These are phyloP conservation scores for Enteromius paludinosus DNA, from an alignment of 2,797 vertebrate species.

Conservation along the genomic window DNA sequence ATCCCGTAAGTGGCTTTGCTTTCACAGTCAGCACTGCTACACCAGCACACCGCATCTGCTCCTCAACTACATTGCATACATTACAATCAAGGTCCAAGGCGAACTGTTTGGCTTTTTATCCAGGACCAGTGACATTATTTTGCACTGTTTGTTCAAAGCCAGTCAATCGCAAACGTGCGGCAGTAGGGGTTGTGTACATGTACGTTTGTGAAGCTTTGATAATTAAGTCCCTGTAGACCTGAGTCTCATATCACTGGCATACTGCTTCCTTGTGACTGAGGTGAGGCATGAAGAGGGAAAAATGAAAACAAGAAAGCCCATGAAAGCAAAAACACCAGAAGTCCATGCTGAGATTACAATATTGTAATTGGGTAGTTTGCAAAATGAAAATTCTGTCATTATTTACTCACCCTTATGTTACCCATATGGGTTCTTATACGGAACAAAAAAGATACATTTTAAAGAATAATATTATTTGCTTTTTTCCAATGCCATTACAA, in stretches of 20 bases:
- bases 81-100: not conserved
- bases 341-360: not conserved
- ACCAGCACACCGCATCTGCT: conserved; percentile 44
- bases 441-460: not conserved
- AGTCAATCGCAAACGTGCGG: conserved; percentile 43
- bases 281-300: conserved; percentile 54
- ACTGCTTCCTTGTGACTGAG: conserved; percentile 69
- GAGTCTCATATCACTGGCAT: conserved; percentile 67
- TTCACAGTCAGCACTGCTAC: conserved; percentile 72
- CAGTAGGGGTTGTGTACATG: conserved; percentile 27
- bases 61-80: conserved; percentile 38
- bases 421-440: not conserved
- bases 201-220: conserved; percentile 57
- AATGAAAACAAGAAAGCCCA: conserved; percentile 53
- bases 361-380: not conserved
- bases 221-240: conserved; percentile 79
- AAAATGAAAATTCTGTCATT: not conserved
- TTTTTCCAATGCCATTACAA: not conserved
- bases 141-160: conserved; percentile 24
- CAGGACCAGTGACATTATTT: conserved; percentile 18
- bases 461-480: not conserved
- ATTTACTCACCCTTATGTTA: not conserved
- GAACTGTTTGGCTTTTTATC: not conserved
- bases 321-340: conserved; percentile 24
- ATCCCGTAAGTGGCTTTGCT: conserved; percentile 76